Conservation (phyloP, 2,797 vertebrate species). For the Pipistrellus pygmaeus region DNA sequence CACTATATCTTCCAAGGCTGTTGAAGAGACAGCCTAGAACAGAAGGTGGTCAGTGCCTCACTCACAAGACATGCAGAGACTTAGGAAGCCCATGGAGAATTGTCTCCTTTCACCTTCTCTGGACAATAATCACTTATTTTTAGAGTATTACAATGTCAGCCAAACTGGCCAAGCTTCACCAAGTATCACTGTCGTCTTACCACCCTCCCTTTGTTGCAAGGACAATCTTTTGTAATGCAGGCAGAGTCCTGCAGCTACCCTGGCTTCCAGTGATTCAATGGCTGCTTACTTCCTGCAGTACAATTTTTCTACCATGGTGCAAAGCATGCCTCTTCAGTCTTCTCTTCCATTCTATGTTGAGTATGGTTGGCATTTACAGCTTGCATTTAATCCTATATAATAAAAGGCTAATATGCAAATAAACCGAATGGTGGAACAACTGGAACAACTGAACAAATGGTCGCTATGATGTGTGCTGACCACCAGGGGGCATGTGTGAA, state of each 20-base stretch:
- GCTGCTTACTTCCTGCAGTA: background rate
- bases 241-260: background rate
- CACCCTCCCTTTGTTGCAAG: background rate
- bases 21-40: background rate
- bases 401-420: too few species aligned
- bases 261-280: background rate
- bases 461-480: too few species aligned
- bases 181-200: background rate
- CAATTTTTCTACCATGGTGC: background rate
- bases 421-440: too few species aligned
- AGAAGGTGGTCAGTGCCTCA: background rate
- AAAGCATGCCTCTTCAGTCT: background rate
- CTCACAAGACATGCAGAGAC: background rate
- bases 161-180: background rate
- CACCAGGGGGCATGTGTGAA: too few species aligned
- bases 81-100: background rate
- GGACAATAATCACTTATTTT: background rate
- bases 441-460: too few species aligned
- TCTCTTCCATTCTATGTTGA: background rate
- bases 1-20: background rate
- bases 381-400: background rate
- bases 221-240: background rate
- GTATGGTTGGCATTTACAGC: background rate
- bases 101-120: background rate
- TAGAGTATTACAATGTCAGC: background rate